Evolutionary conservation across 2,113 vertebrate species (phyloP), one percentile per base, ranked within the genome.

Genomic region (Colossoma macropomum): DNA sequence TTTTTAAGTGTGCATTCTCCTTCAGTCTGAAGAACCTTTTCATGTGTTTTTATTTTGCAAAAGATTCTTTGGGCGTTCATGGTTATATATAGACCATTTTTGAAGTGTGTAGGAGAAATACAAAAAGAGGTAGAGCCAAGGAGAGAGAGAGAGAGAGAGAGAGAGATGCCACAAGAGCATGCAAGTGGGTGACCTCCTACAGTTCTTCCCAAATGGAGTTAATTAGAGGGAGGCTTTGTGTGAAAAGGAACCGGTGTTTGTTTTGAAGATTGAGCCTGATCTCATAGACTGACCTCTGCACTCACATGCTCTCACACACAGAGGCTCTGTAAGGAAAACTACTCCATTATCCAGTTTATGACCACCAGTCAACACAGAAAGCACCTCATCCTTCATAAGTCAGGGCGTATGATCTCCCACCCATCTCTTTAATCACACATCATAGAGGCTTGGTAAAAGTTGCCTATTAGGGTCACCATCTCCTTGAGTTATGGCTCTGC

Each of bases 261-360:
- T 87, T 91, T 92, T 85, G 83, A 76, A 89, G 93, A 92, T 92
- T 87, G 70, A 81, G 81, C 72, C 77, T 85, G 77, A 84, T 87
- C 85, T 86, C 89, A 85, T 83, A 82, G 84, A 86, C 38, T 83
- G 92, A 91, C 90, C 91, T 89, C 82, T 91, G 86, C 80, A 63
- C 85, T 59, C 56, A 38, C 68, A 71, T 45, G 68, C 41, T 41
- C 77, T 34, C 63, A 54, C 72, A 69, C 65, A 77, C 80, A 83
- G 59, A 50, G 38, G 13, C 54, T 21, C 52, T 66, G 63, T 54
- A 13, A 41, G 27, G 38, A 72, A 56, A 62, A 68, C n/a, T 30
- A 19, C 28, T 28, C 60, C 19, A 75, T 16, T 34, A 28, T 38
- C 10, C 62, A 30, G 21, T 72, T 25, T 59, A 38, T 25, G 25